phyloP scores from a whole-genome alignment of 2,797 vertebrate genomes.

The Furcifer pardalis region DNA sequence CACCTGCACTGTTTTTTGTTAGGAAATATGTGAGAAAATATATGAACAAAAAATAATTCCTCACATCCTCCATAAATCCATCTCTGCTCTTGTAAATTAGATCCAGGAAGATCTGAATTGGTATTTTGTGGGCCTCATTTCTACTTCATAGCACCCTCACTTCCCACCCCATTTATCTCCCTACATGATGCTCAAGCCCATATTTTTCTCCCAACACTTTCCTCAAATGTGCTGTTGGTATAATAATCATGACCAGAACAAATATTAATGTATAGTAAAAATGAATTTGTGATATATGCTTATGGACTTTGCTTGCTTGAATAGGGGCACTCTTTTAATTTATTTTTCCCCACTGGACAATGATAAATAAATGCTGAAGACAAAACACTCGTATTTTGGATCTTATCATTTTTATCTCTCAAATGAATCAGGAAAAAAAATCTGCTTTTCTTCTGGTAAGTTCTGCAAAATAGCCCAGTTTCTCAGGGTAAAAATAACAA shows the following conservation, averaged over 20 bases:
- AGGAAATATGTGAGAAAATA: neutral
- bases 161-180: constrained; percentile 72
- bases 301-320: constrained; percentile 94
- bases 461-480: constrained; percentile 39
- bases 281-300: constrained; percentile 92
- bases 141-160: constrained; percentile 72
- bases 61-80: constrained; percentile 20
- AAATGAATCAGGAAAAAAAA: constrained; percentile 54
- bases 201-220: constrained; percentile 81
- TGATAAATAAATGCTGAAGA: constrained; percentile 94
- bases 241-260: constrained; percentile 67
- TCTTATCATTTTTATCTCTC: constrained; percentile 71
- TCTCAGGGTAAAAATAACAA: constrained; percentile 22
- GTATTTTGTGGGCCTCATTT: constrained; percentile 89
- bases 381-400: constrained; percentile 74
- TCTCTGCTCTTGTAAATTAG: constrained; percentile 59
- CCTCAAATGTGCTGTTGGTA: constrained; percentile 80
- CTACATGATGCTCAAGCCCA: constrained; percentile 74
- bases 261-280: constrained; percentile 84
- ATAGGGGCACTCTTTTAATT: constrained; percentile 69
- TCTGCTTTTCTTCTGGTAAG: constrained; percentile 26
- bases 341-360: constrained; percentile 75
- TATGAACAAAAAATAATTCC: neutral
- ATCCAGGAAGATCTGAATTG: constrained; percentile 74
- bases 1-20: constrained; percentile 20